These are phyloP conservation scores for Zaprionus gabonicus DNA, from an alignment of 1,140 invertebrate genomes.

Conservation along the genomic window DNA sequence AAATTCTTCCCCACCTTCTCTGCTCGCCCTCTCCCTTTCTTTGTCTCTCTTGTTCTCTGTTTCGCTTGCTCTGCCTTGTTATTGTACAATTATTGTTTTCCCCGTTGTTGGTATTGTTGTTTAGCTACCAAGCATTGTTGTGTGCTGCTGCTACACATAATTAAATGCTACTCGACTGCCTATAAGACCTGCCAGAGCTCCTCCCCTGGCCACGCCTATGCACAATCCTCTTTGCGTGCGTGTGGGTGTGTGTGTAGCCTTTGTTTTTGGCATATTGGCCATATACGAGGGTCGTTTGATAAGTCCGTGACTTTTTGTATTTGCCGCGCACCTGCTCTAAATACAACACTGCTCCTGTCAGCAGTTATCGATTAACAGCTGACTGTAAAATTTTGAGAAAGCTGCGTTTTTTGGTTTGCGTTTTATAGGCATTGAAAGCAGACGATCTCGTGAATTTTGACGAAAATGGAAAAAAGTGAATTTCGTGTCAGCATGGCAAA, in stretches of 20 bases:
- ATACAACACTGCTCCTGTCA: too few relatives aligned
- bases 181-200: not conserved
- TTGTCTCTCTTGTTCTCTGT: not conserved
- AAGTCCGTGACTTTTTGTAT: too few relatives aligned
- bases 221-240: too few relatives aligned
- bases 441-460: too few relatives aligned
- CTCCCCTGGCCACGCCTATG: not conserved
- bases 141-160: conserved; percentile 53
- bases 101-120: conserved; percentile 45
- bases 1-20: conserved; percentile 41
- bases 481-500: too few relatives aligned
- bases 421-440: too few relatives aligned
- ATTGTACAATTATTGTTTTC: conserved; percentile 64
- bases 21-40: not conserved
- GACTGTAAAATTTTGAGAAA: too few relatives aligned
- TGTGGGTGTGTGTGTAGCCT: conserved; percentile 9
- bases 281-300: too few relatives aligned
- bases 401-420: too few relatives aligned
- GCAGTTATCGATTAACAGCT: too few relatives aligned
- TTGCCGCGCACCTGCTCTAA: too few relatives aligned
- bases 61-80: conserved; percentile 3
- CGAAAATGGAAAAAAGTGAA: too few relatives aligned
- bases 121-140: conserved; percentile 30
- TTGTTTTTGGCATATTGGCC: conserved; percentile 66
- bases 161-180: conserved; percentile 58